phyloP scores from a whole-genome alignment of 2,113 vertebrate genomes.

The Leptodactylus fuscus region DNA sequence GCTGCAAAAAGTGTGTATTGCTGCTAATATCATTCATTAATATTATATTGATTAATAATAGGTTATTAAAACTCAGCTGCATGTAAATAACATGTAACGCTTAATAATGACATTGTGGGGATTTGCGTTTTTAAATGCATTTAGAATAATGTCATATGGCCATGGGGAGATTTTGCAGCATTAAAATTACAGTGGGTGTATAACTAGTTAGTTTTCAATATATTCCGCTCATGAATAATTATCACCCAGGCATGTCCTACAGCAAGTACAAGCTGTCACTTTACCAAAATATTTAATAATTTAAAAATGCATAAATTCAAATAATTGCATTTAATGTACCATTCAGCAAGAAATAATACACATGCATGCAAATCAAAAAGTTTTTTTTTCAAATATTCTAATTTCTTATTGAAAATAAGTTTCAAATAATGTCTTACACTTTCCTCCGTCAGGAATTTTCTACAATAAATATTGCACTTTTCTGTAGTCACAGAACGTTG shows the following conservation, averaged over 20 bases:
- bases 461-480: neutral
- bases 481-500: neutral
- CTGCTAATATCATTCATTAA: neutral
- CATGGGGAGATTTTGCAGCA: conserved; percentile 81
- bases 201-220: conserved; percentile 87
- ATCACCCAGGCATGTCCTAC: conserved; percentile 83
- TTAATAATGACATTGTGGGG: conserved; percentile 72
- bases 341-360: conserved; percentile 28
- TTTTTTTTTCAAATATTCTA: neutral
- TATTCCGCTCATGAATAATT: conserved; percentile 88
- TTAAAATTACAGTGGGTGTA: conserved; percentile 79
- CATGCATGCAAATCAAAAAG: neutral
- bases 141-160: conserved; percentile 80
- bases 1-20: neutral
- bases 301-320: conserved; percentile 81
- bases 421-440: neutral
- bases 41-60: neutral
- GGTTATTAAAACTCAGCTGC: neutral
- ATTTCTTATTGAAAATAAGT: neutral
- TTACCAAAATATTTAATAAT: conserved; percentile 86
- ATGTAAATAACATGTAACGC: conserved; percentile 65
- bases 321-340: conserved; percentile 71
- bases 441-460: too few relatives aligned
- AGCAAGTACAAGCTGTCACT: conserved; percentile 88
- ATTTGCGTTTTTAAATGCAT: conserved; percentile 75